Percentiles rank a stretch among this genome's conserved stretches.
Conservation (phyloP, 92 coral and sea anemone genomes). For the Epizoanthus rinbou region DNA sequence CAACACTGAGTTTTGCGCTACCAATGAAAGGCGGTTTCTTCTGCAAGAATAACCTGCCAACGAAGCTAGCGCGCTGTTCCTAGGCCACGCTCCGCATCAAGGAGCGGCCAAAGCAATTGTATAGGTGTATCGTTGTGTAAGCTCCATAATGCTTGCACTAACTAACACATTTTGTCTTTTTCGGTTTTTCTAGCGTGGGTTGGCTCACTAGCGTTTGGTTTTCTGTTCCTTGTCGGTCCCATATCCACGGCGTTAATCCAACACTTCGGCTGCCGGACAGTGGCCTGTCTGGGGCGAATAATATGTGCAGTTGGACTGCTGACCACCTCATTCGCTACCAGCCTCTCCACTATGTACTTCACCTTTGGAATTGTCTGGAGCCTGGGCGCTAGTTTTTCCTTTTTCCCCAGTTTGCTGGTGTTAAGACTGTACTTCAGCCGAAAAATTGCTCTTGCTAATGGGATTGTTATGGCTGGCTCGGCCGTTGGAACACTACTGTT, state of each 20-base stretch:
- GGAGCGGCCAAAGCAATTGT: too few species aligned
- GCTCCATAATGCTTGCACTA: not conserved
- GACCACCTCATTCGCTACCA: slow-evolving; percentile 71
- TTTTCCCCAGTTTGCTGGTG: slow-evolving; percentile 70
- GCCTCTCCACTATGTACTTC: slow-evolving; percentile 68
- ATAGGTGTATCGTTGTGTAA: too few species aligned
- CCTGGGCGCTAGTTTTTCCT: slow-evolving; percentile 77
- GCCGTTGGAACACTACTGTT: slow-evolving; percentile 77
- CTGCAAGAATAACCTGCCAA: too few species aligned
- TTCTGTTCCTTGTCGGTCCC: slow-evolving; percentile 73
- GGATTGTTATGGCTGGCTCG: slow-evolving; percentile 85
- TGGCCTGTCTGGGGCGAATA: slow-evolving; percentile 72
- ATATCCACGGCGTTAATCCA: slow-evolving; percentile 65
- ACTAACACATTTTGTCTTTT: not conserved
- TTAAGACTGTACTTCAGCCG: slow-evolving; percentile 70
- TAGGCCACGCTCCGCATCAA: too few species aligned
- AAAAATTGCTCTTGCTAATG: slow-evolving; percentile 75
- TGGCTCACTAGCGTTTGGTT: slow-evolving; percentile 82
- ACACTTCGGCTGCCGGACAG: slow-evolving; percentile 80
- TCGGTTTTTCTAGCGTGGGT: slow-evolving; percentile 72
- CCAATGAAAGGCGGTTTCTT: too few species aligned
- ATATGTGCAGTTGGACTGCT: slow-evolving; percentile 56
- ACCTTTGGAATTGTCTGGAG: slow-evolving; percentile 89
- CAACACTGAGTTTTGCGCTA: too few species aligned
- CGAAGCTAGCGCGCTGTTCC: too few species aligned